Conservation (phyloP, 2,797 vertebrate species). For the Tinamus major region DNA sequence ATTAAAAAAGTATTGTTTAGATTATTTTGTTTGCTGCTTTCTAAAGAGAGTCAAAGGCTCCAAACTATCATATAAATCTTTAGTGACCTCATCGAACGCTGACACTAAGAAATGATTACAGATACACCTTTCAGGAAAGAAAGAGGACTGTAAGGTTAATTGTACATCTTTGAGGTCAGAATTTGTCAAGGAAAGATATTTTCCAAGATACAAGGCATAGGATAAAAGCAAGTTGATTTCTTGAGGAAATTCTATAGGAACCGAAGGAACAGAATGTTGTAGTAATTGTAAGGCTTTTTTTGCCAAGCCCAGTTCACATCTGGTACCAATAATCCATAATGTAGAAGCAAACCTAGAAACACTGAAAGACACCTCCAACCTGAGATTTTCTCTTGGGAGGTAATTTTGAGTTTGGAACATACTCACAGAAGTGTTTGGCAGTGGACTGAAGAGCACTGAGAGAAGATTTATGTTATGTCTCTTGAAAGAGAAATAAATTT, state of each 20-base stretch:
- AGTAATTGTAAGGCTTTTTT: background rate
- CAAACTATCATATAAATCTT: background rate
- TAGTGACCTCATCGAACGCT: background rate
- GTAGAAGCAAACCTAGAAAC: constrained; percentile 25
- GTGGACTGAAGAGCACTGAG: constrained; percentile 20
- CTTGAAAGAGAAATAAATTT: constrained; percentile 58
- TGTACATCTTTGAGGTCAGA: background rate
- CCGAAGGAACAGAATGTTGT: background rate
- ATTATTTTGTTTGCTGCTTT: background rate
- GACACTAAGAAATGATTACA: background rate
- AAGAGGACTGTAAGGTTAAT: background rate
- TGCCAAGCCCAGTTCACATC: constrained; percentile 16
- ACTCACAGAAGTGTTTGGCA: constrained; percentile 49
- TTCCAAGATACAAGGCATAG: background rate
- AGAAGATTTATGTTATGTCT: constrained; percentile 56
- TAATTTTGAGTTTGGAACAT: constrained; percentile 50
- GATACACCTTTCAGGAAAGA: background rate
- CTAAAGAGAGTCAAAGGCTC: background rate
- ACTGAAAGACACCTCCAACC: constrained; percentile 33
- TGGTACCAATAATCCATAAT: constrained; percentile 40
- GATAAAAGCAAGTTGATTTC: background rate
- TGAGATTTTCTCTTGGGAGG: constrained; percentile 39
- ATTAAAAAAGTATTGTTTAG: background rate
- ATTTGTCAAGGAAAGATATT: background rate
- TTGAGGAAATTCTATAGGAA: background rate